Base-by-base conservation (phyloP, 2,888 invertebrate species). In the Taenaris catops region DNA sequence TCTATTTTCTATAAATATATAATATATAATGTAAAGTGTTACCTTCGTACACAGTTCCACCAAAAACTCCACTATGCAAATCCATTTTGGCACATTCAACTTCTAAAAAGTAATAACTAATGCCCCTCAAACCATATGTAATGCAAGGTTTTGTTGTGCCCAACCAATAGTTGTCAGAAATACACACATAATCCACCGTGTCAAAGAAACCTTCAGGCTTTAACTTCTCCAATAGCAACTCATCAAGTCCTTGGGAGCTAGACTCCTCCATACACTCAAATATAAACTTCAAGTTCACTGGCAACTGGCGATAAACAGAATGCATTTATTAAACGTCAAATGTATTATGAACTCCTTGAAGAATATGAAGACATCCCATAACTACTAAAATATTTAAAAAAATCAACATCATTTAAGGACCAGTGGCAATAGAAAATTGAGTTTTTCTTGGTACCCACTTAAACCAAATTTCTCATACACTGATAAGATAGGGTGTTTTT, bases 211-310 rank as follows among this genome's bases (percentile, higher is more conserved):
- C 90, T 50, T 94, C 92, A 10, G 87, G 87, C 41, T 86, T 83
- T 18, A 87, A 48, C 29, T 81, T 52, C 17, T 81, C 67, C 34
- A 80, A 80, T 0, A 99, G 87, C 4, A 98, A 81, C 0, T 94
- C 94, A 68, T 98, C 97, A 10, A 99, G 86, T n/a, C 99, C 99
- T 65, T 95, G 94, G 40, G 98, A 98, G 3, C 98, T 98, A 41
- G 94, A 94, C 72, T 99, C 99, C 76, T 99, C 99, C 99, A 99
- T 99, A 34, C 97, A 97, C 88, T 99, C 99, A 67, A 99, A 94
- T 6, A 96, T 91, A 74, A 99, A 98, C 90, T 94, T 94, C 3
- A 94, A 59, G 63, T 94, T 94, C 0, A 94, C 91, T 1, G 94
- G 94, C 27, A 94, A 62, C 67, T 89, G 64, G 36, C 9, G 17